Percentiles rank a stretch among this genome's conserved stretches.
Evolutionary conservation across 2,797 vertebrate species (phyloP).

Genomic region (Aeoliscus strigatus): DNA sequence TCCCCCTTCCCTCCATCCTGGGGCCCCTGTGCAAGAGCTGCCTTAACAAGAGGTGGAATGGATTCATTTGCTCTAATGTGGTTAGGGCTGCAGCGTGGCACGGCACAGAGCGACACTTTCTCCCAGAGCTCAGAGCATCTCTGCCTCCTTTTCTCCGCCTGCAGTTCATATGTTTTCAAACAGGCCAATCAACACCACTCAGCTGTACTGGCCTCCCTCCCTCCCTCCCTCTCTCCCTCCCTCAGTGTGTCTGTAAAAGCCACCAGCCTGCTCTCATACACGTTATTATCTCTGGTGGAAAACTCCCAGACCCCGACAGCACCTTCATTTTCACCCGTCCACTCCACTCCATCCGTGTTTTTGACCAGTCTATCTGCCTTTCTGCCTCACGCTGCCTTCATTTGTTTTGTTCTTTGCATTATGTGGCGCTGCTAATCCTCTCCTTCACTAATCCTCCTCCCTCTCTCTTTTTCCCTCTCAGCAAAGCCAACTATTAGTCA

Average conservation of each 20-base stretch:
- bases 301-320: slow-evolving; percentile 38
- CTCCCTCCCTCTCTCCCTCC: slow-evolving; percentile 48
- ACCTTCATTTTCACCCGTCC: slow-evolving; percentile 32
- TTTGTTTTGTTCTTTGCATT: slow-evolving; percentile 42
- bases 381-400: slow-evolving; percentile 21
- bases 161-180: slow-evolving; percentile 81
- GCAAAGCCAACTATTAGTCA: slow-evolving; percentile 58
- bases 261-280: slow-evolving; percentile 47
- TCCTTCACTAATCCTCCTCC: slow-evolving; percentile 50
- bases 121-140: slow-evolving; percentile 54
- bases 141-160: slow-evolving; percentile 46
- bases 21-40: slow-evolving; percentile 67
- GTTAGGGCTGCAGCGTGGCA: slow-evolving; percentile 78
- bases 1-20: slow-evolving; percentile 47
- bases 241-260: slow-evolving; percentile 60
- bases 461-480: slow-evolving; percentile 39
- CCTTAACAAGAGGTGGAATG: slow-evolving; percentile 81
- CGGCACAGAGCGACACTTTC: slow-evolving; percentile 72
- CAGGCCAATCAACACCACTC: slow-evolving; percentile 80
- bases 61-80: slow-evolving; percentile 82
- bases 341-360: slow-evolving; percentile 25
- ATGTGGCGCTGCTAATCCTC: slow-evolving; percentile 54
- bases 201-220: slow-evolving; percentile 63
- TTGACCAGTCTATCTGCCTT: slow-evolving; percentile 11
- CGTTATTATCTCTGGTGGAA: slow-evolving; percentile 47